Base-by-base conservation (phyloP, 2,797 vertebrate species). In the Sebastes umbrosus region DNA sequence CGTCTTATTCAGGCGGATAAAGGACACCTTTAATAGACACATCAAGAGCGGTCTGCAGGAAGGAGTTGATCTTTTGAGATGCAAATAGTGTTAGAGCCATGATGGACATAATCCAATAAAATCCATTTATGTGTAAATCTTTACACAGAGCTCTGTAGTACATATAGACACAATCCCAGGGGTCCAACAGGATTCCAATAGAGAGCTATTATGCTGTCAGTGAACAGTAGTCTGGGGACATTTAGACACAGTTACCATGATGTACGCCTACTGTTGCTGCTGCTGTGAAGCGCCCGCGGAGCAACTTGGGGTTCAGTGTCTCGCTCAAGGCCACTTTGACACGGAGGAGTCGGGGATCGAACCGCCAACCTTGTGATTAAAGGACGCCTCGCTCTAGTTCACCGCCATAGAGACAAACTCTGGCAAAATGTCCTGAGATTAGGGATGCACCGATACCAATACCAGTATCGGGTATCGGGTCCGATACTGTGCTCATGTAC, bases 41-140 rank as follows among this genome's bases (percentile, higher is more conserved):
- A 36, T 18, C 2, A 18, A 46, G 3, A 20, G 67, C 20, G 59
- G 29, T 73, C 75, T 34, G 22, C 4, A 34, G 63, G 10, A 22
- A 43, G 22, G 7, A 20, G 31, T 12, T 14, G 25, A 74, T 25
- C 58, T 13, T 50, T 50, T 34, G 5, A 63, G 9, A 58, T 24
- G 8, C 46, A 34, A 69, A 34, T 22, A 18, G 25, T 29, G 24
- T 62, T 8, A 36, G 25, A 55, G 50, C 57, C 16, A 12, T 58
- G 68, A 75, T 63, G 32, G 62, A 29, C 10, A 2, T 22, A 32
- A 20, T 67, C 55, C 39, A 58, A 75, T 60, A 52, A 72, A 76
- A 77, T 72, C 39, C 9, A 71, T 72, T 60, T 5, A 43, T 71
- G 72, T 71, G 68, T 68, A 32, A 22, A 75, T 66, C 54, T 74